A percentile compares a stretch with the other conserved stretches of the same genome.
These are phyloP conservation scores for Falco peregrinus DNA, from an alignment of 2,797 vertebrate genomes.

Conservation along the genomic window DNA sequence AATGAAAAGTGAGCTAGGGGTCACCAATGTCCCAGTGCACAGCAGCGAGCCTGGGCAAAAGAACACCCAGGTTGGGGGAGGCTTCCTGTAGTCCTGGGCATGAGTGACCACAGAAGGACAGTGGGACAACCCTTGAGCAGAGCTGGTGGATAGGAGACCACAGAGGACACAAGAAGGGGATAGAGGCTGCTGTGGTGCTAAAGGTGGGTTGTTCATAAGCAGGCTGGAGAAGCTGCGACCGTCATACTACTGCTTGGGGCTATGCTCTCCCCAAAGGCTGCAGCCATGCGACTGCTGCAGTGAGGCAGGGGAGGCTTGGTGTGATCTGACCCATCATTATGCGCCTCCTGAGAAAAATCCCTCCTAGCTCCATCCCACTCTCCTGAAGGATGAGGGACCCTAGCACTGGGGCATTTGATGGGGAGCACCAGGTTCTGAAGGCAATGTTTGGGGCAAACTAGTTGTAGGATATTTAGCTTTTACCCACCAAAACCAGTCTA, in stretches of 20 bases:
- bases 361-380: not conserved
- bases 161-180: not conserved
- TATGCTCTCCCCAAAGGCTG: not conserved
- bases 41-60: not conserved
- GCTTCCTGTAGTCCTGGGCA: not conserved
- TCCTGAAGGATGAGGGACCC: not conserved
- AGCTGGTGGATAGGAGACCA: not conserved
- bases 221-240: not conserved
- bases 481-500: not conserved
- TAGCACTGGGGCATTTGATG: too few species aligned
- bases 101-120: not conserved
- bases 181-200: not conserved
- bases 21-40: not conserved
- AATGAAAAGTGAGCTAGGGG: not conserved
- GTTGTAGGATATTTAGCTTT: not conserved
- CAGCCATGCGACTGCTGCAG: not conserved
- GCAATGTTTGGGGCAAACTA: not conserved
- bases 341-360: not conserved
- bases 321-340: not conserved
- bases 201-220: not conserved
- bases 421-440: not conserved
- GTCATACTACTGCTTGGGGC: too few species aligned
- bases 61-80: fast-evolving
- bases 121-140: not conserved
- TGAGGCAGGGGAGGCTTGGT: not conserved